Conservation (phyloP, 2,888 invertebrate genomes). For the Sussaba pulchella region DNA sequence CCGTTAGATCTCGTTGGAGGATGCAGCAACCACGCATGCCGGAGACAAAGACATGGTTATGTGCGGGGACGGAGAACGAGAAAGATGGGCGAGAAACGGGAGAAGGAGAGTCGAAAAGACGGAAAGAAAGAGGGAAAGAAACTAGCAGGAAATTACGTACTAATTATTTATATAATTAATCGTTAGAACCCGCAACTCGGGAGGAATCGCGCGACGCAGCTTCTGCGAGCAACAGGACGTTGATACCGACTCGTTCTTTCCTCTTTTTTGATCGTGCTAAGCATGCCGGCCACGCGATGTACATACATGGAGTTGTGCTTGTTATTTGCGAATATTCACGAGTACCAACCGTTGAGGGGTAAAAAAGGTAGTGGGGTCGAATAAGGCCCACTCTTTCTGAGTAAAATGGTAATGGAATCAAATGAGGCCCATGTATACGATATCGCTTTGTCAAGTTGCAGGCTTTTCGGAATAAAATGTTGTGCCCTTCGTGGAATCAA, state of each 20-base stretch:
- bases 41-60: slow-evolving; percentile 58
- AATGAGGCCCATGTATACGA: too few species aligned
- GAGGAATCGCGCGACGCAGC: slow-evolving; percentile 19
- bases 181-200: slow-evolving; percentile 58
- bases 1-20: slow-evolving; percentile 72
- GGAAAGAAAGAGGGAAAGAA: slow-evolving; percentile 38
- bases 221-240: slow-evolving; percentile 9
- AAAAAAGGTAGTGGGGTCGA: too few species aligned
- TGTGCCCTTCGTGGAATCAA: too few species aligned
- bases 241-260: slow-evolving; percentile 39
- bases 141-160: slow-evolving; percentile 74
- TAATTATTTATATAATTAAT: slow-evolving; percentile 81
- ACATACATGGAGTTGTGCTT: slow-evolving; percentile 5
- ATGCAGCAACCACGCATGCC: slow-evolving; percentile 48
- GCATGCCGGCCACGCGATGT: slow-evolving; percentile 11
- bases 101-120: slow-evolving; percentile 7
- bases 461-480: too few species aligned
- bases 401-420: too few species aligned
- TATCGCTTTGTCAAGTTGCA: too few species aligned
- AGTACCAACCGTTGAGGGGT: too few species aligned
- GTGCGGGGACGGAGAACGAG: slow-evolving; percentile 5
- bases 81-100: neutral
- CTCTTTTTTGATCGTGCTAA: slow-evolving; percentile 32
- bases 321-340: too few species aligned
- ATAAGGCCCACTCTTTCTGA: too few species aligned